Evolutionary conservation across 2,888 invertebrate genomes (phyloP), one percentile per base, ranked within the genome.

Genomic region (Erebia ligea): DNA sequence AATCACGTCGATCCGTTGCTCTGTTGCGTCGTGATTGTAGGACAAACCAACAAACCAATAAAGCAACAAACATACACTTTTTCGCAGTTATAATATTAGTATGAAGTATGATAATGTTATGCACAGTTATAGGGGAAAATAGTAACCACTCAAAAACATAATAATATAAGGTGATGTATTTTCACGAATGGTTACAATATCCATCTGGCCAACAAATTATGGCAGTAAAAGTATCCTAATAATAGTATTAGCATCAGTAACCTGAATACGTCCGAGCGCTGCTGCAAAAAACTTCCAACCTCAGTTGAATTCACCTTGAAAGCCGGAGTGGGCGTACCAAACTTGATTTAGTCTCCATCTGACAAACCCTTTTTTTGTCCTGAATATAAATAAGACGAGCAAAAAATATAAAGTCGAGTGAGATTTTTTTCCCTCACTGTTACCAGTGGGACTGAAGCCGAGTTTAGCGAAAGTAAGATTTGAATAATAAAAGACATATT

Each of bases 351-450:
- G 88, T 89, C 86, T 86, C 90, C 86, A 89, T 88, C 91, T 88
- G 89, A 90, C 90, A 86, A 89, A 91, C 90, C 91, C 91, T 90
- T 91, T 92, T 88, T 92, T 92, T 91, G 88, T 88, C 86, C 89
- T 87, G 90, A 91, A 91, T 89, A 91, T 90, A 91, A 91, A 92
- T 91, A 91, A 88, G 87, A 84, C 83, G 81, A 82, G 82, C 85
- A 88, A 90, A 90, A 88, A 87, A 87, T 84, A 84, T 84, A 83
- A 83, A 86, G 83, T 84, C 84, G 82, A 82, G 79, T 82, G 80
- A 81, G 84, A 77, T 84, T 89, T 89, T 86, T 86, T 85, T 82
- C 84, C 82, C 82, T 79, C 80, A 77, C 83, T 77, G 80, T 80
- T 81, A 81, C 84, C 84, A 83, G 78, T 78, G 84, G 86, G 86